Conservation (phyloP, 2,888 invertebrate genomes). For the Ectemnius continuus region DNA sequence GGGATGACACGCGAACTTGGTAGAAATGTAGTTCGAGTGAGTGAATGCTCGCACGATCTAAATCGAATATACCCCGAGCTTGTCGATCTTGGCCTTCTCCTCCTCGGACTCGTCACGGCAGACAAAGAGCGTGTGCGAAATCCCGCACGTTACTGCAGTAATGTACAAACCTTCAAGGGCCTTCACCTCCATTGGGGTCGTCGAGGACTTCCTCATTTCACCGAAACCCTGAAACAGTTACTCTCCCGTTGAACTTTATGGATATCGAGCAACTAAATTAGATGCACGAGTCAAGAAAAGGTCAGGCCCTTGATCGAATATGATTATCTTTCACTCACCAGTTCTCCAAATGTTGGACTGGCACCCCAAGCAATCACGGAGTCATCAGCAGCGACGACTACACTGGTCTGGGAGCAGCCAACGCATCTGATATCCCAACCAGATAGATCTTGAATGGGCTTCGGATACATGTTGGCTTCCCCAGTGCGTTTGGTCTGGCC, state of each 20-base stretch:
- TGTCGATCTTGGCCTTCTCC: slow-evolving; percentile 82
- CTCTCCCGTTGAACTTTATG: too few species aligned
- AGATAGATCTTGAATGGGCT: slow-evolving; percentile 94
- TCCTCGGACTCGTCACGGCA: slow-evolving; percentile 83
- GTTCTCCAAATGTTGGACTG: slow-evolving; percentile 95
- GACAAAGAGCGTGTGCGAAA: slow-evolving; percentile 89
- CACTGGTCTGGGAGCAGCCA: slow-evolving; percentile 90
- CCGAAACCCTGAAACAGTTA: slow-evolving; percentile 86
- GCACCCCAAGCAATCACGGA: slow-evolving; percentile 95
- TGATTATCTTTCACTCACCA: slow-evolving; percentile 80
- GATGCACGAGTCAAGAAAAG: too few species aligned
- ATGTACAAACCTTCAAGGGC: slow-evolving; percentile 88
- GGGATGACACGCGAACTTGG: slow-evolving; percentile 7
- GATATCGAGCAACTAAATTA: too few species aligned
- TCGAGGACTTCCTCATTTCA: slow-evolving; percentile 92
- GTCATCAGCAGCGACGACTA: slow-evolving; percentile 93
- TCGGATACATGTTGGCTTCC: slow-evolving; percentile 98
- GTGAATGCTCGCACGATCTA: slow-evolving; percentile 55
- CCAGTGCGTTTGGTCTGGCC: slow-evolving; percentile 96
- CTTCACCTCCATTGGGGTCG: slow-evolving; percentile 91
- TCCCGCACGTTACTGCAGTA: slow-evolving; percentile 89
- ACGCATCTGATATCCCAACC: slow-evolving; percentile 94
- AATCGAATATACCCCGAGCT: slow-evolving; percentile 80
- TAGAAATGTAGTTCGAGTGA: slow-evolving; percentile 24
- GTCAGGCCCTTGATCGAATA: background rate